phyloP scores from a whole-genome alignment of 1,140 invertebrate genomes.

The Hylaeus anthracinus region DNA sequence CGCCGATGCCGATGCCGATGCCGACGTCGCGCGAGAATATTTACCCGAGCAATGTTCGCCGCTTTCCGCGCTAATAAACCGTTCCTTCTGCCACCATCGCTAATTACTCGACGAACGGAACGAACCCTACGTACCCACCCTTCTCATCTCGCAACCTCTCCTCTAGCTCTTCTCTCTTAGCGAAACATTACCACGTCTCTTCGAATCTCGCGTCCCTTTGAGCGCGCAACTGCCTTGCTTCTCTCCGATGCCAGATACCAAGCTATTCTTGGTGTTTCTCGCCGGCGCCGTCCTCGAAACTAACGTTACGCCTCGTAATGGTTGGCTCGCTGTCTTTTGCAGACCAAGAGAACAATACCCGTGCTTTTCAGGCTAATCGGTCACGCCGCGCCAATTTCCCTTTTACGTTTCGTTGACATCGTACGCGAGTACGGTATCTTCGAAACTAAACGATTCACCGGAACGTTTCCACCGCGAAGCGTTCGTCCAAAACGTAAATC shows the following conservation, averaged over 20 bases:
- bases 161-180: neutral
- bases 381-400: neutral
- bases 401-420: neutral
- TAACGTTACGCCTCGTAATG: neutral
- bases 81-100: slow-evolving; percentile 61
- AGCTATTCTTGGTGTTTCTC: slow-evolving; percentile 39
- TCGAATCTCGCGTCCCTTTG: slow-evolving; percentile 42
- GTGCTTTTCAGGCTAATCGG: neutral
- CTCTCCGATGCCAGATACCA: neutral
- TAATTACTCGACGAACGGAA: slow-evolving; percentile 70
- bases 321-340: neutral
- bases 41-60: slow-evolving; percentile 64
- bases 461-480: too few species aligned
- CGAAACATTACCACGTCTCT: slow-evolving; percentile 11
- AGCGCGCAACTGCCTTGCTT: slow-evolving; percentile 15
- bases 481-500: too few species aligned
- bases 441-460: neutral
- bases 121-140: slow-evolving; percentile 34
- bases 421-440: too few species aligned
- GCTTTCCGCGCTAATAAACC: slow-evolving; percentile 72
- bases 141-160: neutral
- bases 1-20: too few species aligned
- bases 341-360: neutral
- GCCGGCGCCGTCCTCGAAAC: neutral
- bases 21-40: slow-evolving; percentile 62